Percentiles rank a stretch among this genome's conserved stretches.
phyloP scores from a whole-genome alignment of 2,113 vertebrate genomes.

The Picathartes gymnocephalus region DNA sequence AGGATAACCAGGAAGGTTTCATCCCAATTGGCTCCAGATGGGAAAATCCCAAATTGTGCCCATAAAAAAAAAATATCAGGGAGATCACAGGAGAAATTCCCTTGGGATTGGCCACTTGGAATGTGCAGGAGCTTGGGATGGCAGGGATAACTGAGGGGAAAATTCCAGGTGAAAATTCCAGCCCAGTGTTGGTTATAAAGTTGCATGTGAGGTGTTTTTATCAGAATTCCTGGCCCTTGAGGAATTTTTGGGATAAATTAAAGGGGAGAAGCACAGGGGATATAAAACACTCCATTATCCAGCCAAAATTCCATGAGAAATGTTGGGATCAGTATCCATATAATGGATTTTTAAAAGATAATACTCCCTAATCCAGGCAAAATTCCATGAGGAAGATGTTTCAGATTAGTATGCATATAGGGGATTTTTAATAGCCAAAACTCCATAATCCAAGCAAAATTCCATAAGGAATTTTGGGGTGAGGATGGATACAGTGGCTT shows the following conservation, averaged over 20 bases:
- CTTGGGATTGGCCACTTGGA: neutral
- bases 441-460: neutral
- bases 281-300: neutral
- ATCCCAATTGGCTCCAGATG: neutral
- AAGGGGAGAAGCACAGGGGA: neutral
- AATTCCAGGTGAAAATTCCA: neutral
- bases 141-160: neutral
- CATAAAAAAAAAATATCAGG: neutral
- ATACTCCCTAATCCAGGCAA: fast-evolving
- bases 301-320: neutral
- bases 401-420: fast-evolving
- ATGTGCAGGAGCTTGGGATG: neutral
- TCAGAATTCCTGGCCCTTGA: neutral
- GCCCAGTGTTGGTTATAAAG: neutral
- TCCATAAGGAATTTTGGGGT: neutral
- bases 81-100: neutral
- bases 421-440: fast-evolving
- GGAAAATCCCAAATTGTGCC: neutral
- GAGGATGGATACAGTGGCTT: neutral
- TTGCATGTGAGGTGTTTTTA: neutral
- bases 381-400: neutral
- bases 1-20: neutral
- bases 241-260: neutral
- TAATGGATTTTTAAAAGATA: fast-evolving
- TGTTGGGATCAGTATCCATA: no score